These are phyloP conservation scores for Erythrolamprus reginae DNA, from an alignment of 2,113 vertebrate genomes.

Conservation along the genomic window DNA sequence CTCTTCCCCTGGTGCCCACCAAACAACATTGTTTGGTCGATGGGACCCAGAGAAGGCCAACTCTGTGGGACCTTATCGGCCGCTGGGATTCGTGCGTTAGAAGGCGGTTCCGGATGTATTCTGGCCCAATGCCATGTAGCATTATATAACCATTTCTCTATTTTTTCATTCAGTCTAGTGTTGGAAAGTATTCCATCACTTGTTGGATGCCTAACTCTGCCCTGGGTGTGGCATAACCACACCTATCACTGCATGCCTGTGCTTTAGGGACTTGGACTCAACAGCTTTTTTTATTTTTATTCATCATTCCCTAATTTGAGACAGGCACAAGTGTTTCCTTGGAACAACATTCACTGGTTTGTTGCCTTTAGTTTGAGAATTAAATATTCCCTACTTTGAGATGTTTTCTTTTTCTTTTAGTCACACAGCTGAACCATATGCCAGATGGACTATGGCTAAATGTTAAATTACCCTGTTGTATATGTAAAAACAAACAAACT, in stretches of 20 bases:
- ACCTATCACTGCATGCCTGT: background rate
- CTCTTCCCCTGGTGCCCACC: too few species aligned
- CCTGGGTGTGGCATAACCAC: background rate
- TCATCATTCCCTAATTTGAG: background rate
- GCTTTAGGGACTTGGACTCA: background rate
- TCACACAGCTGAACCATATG: background rate
- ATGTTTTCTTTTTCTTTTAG: background rate
- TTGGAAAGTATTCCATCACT: background rate
- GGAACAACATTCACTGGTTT: background rate
- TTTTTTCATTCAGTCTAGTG: background rate
- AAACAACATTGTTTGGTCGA: too few species aligned
- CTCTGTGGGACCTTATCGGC: too few species aligned
- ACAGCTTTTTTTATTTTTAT: background rate
- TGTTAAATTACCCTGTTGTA: background rate
- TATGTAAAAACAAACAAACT: background rate
- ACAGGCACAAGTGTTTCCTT: background rate
- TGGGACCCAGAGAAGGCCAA: too few species aligned
- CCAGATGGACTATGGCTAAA: background rate
- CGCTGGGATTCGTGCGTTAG: too few species aligned
- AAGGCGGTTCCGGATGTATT: too few species aligned
- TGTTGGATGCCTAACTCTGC: background rate
- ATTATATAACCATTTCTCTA: background rate
- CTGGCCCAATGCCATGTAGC: too few species aligned
- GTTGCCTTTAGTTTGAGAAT: background rate
- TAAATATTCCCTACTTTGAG: background rate